These are phyloP conservation scores for Tineola bisselliella DNA, from an alignment of 2,888 invertebrate species.

Conservation along the genomic window DNA sequence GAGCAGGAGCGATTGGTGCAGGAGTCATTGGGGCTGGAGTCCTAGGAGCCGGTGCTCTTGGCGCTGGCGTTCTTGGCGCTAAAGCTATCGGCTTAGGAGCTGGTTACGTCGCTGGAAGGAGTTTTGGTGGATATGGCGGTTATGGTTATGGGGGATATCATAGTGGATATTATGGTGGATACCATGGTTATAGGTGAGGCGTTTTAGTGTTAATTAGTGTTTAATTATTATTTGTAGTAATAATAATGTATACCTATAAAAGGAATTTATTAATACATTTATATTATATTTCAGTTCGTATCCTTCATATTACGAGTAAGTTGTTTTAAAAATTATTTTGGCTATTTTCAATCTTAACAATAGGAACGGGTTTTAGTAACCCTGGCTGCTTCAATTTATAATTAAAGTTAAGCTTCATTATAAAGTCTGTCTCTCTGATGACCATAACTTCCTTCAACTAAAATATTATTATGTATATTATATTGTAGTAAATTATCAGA, in stretches of 20 bases:
- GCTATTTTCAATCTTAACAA: no score
- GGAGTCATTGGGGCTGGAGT: slow-evolving; percentile 38
- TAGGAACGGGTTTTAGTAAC: no score
- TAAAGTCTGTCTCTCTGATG: no score
- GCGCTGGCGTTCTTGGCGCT: slow-evolving; percentile 43
- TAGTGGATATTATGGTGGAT: slow-evolving; percentile 15
- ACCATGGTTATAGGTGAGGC: not conserved
- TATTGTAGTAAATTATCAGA: not conserved
- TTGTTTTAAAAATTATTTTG: not conserved
- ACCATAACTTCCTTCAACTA: not conserved
- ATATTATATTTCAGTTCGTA: slow-evolving; percentile 23
- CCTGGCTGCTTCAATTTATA: no score
- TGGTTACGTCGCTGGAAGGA: slow-evolving; percentile 25
- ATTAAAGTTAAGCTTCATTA: no score
- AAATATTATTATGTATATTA: no score
- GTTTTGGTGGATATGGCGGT: slow-evolving; percentile 18
- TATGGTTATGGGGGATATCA: slow-evolving; percentile 18
- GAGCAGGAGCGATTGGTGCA: slow-evolving; percentile 41
- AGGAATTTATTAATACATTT: not conserved
- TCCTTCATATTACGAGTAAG: slow-evolving; percentile 18
- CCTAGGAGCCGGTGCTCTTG: slow-evolving; percentile 39
- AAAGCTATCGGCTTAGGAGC: slow-evolving; percentile 24
- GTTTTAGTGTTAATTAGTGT: no score
- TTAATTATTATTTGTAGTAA: no score
- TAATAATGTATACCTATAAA: no score